A percentile compares a stretch with the other conserved stretches of the same genome.
Conservation (phyloP, 2,113 vertebrate genomes). For the Ptychochromis oligacanthus region DNA sequence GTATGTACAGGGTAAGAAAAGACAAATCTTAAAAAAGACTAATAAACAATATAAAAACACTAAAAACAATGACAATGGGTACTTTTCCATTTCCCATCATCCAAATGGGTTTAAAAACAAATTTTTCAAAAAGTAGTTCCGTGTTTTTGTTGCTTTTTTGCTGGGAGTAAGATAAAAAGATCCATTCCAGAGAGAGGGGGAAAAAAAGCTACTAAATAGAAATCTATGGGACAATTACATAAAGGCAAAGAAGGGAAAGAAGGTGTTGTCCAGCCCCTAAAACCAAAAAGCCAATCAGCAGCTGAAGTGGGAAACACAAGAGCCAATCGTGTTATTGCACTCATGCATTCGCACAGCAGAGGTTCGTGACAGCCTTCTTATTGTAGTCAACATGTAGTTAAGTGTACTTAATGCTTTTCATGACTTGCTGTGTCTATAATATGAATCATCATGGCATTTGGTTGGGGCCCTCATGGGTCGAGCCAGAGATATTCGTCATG, state of each 20-base stretch:
- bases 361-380: not conserved
- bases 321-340: not conserved
- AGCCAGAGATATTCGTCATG: not conserved
- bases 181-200: too few relatives aligned
- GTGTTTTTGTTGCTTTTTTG: not conserved
- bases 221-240: not conserved
- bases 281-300: not conserved
- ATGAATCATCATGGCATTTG: too few relatives aligned
- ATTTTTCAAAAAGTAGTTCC: not conserved
- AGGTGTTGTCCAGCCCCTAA: too few relatives aligned
- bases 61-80: slow-evolving; percentile 11
- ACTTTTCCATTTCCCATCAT: not conserved
- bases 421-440: not conserved
- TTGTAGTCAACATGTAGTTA: not conserved
- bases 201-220: not conserved
- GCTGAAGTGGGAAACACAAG: not conserved
- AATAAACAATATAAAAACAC: slow-evolving; percentile 30
- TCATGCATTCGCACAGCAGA: not conserved
- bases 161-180: not conserved
- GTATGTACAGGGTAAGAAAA: slow-evolving; percentile 45
- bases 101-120: slow-evolving; percentile 10
- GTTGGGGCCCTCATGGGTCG: not conserved
- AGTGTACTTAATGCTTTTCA: not conserved
- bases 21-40: slow-evolving; percentile 1
- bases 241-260: not conserved